Evolutionary conservation across 2,113 vertebrate genomes (phyloP), one percentile per base, ranked within the genome.

Genomic region (Zeus faber): DNA sequence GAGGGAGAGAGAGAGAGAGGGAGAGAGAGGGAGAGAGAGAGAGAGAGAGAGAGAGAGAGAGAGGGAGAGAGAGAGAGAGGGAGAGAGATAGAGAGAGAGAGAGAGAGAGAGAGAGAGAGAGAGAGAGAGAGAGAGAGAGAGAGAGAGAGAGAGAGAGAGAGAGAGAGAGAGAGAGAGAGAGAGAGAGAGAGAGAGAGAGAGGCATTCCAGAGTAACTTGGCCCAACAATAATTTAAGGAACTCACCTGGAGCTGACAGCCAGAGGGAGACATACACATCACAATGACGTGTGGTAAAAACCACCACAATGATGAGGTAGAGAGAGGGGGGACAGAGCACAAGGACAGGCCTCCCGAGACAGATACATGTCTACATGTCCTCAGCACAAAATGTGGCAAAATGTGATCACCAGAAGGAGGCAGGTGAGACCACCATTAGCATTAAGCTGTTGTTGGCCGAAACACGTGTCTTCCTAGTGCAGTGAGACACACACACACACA

Each of bases 221-320:
- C 11, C 13, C 33, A 37, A 20, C 7, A 14, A 16, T 16, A 41
- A 41, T 17, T 41, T 17, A n/a, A 41, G 31, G 1, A 31, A 44
- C 63, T 74, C 62, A 73, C 68, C 68, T 71, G 73, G 54, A 66
- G 59, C 65, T 71, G 65, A 74, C 68, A 70, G 60, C 51, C 67
- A 70, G 59, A 68, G 64, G 57, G 71, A 77, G 71, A 77, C 65
- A 69, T 46, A 63, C 24, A 16, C 57, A 59, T 74, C 58, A 35
- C 49, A 26, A 47, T 62, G 67, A 80, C 62, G 76, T 46, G 72
- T 54, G 40, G 64, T 39, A 46, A 10, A 29, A 26, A 58, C 22
- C 26, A 33, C n/a, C 22, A 61, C 17, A 54, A 5, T 5, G 54
- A 17, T 49, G 47, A 31, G 49, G 47, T 23, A 46, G 53, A 24